Base-by-base conservation (phyloP, 2,888 invertebrate genomes). In the Selenia dentaria region DNA sequence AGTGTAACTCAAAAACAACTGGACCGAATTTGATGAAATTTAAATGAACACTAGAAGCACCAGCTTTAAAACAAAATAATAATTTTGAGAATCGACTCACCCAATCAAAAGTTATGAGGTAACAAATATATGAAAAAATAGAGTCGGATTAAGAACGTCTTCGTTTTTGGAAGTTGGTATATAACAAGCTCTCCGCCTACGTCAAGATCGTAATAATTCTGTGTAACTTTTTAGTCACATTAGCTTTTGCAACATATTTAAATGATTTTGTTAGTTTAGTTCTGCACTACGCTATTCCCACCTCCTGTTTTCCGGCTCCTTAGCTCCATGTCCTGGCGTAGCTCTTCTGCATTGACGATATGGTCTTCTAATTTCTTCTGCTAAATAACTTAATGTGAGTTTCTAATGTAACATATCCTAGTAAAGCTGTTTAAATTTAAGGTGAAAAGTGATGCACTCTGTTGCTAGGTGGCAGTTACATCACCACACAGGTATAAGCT, bases 401-500 rank as follows among this genome's bases (percentile, higher is more conserved):
- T 59, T 54, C 62, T 64, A 63, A 70, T 70, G 73, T 74, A n/a
- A n/a, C n/a, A n/a, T n/a, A 82, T 57, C 80, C 83, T 83, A 83
- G 70, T 70, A 68, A 79, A 79, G 76, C 76, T 72, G 78, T 73
- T 73, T 76, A 79, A 83, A 85, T 84, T 67, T 66, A 79, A 73
- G 71, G 75, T 74, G 74, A 71, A n/a, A 74, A 67, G 59, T 62
- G 62, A 59, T 58, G 63, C 64, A 66, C n/a, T n/a, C n/a, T 63
- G 72, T 70, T 70, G 78, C 62, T 64, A 64, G 48, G 67, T 67
- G 65, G 71, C 52, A 47, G 51, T 85, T 79, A 89, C 83, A 87
- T 88, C 57, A 88, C 76, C 75, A 79, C 86, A 75, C 89, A 88
- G 69, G 71, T 74, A 70, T 66, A 79, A 59, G 74, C 66, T 70